Percentiles rank a stretch among this genome's conserved stretches.
Evolutionary conservation across 2,113 vertebrate species (phyloP).

Genomic region (Neoarius graeffei): DNA sequence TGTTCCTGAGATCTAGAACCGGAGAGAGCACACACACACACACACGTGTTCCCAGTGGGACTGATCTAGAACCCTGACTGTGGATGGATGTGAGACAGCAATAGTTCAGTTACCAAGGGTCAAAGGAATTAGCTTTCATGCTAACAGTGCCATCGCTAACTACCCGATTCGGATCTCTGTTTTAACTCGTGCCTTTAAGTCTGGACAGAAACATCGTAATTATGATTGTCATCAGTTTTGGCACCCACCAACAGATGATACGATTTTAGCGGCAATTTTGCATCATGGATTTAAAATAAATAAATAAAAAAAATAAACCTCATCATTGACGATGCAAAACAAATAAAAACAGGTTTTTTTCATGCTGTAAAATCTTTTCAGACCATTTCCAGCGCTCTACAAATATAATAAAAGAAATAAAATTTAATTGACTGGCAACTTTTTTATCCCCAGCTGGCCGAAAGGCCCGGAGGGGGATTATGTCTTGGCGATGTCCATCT

Average conservation of each 20-base stretch:
- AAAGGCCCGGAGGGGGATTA: too few species aligned
- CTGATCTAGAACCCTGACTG: neutral
- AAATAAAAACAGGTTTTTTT: too few species aligned
- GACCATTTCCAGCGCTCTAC: neutral
- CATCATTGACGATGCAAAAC: too few species aligned
- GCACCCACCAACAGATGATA: neutral
- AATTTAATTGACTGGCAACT: neutral
- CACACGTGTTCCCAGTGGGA: neutral
- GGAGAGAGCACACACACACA: neutral
- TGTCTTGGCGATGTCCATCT: too few species aligned
- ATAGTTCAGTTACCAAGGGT: neutral
- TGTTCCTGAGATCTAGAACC: slow-evolving; percentile 38
- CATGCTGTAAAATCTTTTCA: too few species aligned
- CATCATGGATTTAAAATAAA: too few species aligned
- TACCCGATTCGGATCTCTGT: neutral
- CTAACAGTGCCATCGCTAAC: neutral
- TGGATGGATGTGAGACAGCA: neutral
- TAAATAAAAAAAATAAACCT: too few species aligned
- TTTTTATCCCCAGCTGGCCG: neutral
- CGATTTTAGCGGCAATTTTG: neutral
- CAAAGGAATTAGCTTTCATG: neutral
- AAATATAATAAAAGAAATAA: neutral
- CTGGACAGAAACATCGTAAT: neutral
- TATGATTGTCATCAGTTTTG: neutral
- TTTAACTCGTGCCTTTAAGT: neutral